Evolutionary conservation across 2,797 vertebrate species (phyloP).

Genomic region (Podarcis siculus): DNA sequence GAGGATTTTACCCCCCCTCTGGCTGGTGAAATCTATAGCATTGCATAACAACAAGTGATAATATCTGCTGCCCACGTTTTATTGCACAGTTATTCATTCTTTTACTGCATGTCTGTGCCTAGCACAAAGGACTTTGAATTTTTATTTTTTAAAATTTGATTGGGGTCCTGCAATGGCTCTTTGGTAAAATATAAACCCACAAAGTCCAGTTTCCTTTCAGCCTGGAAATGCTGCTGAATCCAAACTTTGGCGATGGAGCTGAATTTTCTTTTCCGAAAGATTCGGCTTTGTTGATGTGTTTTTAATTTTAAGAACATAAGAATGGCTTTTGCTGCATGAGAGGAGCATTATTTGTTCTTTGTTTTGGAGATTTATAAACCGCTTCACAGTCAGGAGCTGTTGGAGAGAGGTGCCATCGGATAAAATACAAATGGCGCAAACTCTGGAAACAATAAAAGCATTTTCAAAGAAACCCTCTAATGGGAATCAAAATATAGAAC

Average conservation of each 20-base stretch:
- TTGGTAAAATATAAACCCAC: neutral
- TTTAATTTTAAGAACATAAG: too few relatives aligned
- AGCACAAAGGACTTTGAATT: neutral
- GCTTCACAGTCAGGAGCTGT: too few relatives aligned
- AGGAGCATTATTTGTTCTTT: too few relatives aligned
- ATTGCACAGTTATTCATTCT: rapidly evolving
- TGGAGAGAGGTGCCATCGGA: too few relatives aligned
- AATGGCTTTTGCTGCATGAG: too few relatives aligned
- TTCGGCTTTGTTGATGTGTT: neutral
- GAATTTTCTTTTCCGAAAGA: neutral
- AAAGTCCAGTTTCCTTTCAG: neutral
- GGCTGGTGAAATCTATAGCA: neutral
- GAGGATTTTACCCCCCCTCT: neutral
- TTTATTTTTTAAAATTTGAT: neutral
- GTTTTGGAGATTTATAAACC: too few relatives aligned
- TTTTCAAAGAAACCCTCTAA: too few relatives aligned
- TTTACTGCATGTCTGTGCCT: neutral
- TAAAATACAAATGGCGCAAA: too few relatives aligned
- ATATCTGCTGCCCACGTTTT: neutral
- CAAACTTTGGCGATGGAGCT: neutral
- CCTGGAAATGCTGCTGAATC: neutral
- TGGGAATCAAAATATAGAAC: too few relatives aligned
- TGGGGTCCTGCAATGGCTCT: neutral
- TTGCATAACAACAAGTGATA: neutral
- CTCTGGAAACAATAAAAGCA: too few relatives aligned